Evolutionary conservation across 1,140 invertebrate genomes (phyloP).

Genomic region (Calliopsis andreniformis): DNA sequence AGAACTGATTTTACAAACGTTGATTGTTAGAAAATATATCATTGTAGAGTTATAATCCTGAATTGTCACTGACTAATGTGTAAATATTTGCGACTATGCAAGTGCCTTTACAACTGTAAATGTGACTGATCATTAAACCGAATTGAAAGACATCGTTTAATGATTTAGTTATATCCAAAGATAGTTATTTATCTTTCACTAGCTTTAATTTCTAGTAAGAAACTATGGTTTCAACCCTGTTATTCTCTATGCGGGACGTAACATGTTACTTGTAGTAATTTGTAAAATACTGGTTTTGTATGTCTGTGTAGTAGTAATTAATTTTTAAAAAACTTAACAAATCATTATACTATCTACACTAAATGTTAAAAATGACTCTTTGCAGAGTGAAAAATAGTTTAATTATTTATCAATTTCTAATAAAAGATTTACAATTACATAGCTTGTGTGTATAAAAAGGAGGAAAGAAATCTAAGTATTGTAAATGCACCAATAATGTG

Average conservation of each 20-base stretch:
- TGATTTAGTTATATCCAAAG: background rate
- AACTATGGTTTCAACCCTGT: background rate
- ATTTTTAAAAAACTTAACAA: slow-evolving; percentile 13
- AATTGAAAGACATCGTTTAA: slow-evolving; percentile 3
- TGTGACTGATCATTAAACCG: background rate
- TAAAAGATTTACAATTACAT: background rate
- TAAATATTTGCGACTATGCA: slow-evolving; percentile 32
- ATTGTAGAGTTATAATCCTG: background rate
- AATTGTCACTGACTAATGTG: slow-evolving; percentile 8
- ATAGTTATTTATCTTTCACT: background rate
- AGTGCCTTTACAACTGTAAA: slow-evolving; percentile 34
- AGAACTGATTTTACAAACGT: slow-evolving; percentile 36
- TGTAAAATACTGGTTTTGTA: slow-evolving; percentile 43
- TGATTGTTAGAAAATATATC: background rate
- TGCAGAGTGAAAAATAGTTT: background rate
- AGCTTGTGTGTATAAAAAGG: background rate
- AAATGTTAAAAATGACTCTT: background rate
- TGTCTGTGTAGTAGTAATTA: slow-evolving; percentile 36
- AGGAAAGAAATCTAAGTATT: background rate
- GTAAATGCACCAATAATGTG: slow-evolving; percentile 12
- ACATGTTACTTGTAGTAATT: background rate
- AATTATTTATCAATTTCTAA: background rate
- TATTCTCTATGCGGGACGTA: background rate
- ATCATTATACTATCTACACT: too few relatives aligned
- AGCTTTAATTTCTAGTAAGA: slow-evolving; percentile 22